phyloP scores from a whole-genome alignment of 2,888 invertebrate genomes.

The Cosmopolites sordidus region DNA sequence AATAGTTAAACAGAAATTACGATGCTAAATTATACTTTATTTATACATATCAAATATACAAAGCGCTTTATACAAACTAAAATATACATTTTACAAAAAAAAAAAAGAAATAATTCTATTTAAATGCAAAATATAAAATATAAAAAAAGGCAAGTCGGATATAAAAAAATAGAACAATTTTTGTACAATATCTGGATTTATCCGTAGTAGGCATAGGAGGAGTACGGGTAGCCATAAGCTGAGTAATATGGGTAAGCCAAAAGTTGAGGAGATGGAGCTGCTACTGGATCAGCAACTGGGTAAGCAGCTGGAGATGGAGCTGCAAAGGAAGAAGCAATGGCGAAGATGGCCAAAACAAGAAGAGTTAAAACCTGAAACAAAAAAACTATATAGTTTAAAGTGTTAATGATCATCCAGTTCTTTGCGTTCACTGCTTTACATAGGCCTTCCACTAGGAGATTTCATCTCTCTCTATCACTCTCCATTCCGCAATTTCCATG shows the following conservation, averaged over 20 bases:
- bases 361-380: slow-evolving; percentile 4
- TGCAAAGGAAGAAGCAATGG: neutral
- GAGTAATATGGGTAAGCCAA: slow-evolving; percentile 9
- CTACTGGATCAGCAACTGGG: neutral
- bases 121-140: neutral
- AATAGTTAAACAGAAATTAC: no score
- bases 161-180: no score
- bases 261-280: slow-evolving; percentile 7
- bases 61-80: slow-evolving; percentile 4
- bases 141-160: no score
- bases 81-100: neutral
- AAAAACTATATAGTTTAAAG: no score
- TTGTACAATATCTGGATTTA: neutral
- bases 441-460: no score
- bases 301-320: slow-evolving; percentile 4
- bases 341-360: slow-evolving; percentile 7
- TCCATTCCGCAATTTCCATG: no score
- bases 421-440: no score
- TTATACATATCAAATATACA: neutral
- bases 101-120: neutral
- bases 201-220: slow-evolving; percentile 11
- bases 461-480: no score
- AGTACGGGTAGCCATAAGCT: slow-evolving; percentile 6
- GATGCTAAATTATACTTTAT: no score
- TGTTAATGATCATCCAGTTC: no score